Evolutionary conservation across 2,888 invertebrate genomes (phyloP).

Genomic region (Thymelicus acteon): DNA sequence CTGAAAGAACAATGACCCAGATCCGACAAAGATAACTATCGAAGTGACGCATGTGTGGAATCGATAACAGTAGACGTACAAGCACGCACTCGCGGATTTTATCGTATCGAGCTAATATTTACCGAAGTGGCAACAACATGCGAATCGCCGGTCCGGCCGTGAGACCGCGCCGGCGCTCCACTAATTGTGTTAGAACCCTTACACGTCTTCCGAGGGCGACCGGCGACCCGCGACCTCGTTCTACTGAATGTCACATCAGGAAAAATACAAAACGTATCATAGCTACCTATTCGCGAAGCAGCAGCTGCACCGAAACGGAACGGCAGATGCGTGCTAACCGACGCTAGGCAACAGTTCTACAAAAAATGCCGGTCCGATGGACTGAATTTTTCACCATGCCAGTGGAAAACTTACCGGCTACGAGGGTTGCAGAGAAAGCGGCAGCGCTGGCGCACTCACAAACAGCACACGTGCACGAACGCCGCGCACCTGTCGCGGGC

Average conservation of each 20-base stretch:
- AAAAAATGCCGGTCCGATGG: constrained; percentile 59
- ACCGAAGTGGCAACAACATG: constrained; percentile 73
- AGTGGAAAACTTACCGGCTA: constrained; percentile 66
- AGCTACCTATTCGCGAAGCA: constrained; percentile 70
- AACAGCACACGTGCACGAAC: constrained; percentile 83
- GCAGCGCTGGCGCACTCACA: constrained; percentile 79
- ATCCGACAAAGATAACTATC: constrained; percentile 80
- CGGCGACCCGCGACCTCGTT: constrained; percentile 50
- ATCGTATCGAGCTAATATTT: constrained; percentile 79
- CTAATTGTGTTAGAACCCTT: constrained; percentile 68
- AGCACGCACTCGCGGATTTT: constrained; percentile 75
- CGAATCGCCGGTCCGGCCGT: constrained; percentile 64
- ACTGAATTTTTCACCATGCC: constrained; percentile 54
- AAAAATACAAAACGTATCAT: constrained; percentile 66
- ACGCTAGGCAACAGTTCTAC: constrained; percentile 65
- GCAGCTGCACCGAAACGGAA: constrained; percentile 77
- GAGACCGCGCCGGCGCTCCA: constrained; percentile 61
- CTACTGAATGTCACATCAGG: constrained; percentile 55
- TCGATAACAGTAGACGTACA: constrained; percentile 80
- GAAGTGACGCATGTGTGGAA: constrained; percentile 81
- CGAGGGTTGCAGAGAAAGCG: constrained; percentile 53
- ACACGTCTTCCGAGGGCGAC: constrained; percentile 58
- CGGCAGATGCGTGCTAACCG: constrained; percentile 78
- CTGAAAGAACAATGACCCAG: constrained; percentile 83
- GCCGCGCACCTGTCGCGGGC: constrained; percentile 83